These are phyloP conservation scores for Oreochromis aureus DNA, from an alignment of 2,113 vertebrate species.

Conservation along the genomic window DNA sequence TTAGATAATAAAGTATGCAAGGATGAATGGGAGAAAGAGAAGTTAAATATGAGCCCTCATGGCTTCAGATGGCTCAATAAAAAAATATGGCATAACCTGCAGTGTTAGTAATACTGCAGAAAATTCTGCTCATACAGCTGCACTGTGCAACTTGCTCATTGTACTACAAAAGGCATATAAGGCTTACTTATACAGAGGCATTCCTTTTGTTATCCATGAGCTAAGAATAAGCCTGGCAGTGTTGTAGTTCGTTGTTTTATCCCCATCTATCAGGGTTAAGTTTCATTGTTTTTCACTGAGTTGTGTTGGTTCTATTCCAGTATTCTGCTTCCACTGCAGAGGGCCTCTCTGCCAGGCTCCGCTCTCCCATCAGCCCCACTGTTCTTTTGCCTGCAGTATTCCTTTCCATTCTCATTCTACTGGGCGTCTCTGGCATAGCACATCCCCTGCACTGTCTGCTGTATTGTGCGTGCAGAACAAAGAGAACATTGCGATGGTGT, in stretches of 20 bases:
- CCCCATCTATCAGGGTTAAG: conserved; percentile 46
- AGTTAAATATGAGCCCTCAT: background rate
- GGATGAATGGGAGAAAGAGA: conserved; percentile 11
- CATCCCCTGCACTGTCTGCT: conserved; percentile 22
- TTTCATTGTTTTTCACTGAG: conserved; percentile 44
- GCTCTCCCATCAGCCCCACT: conserved; percentile 37
- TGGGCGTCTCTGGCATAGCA: conserved; percentile 21
- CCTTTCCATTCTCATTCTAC: conserved; percentile 51
- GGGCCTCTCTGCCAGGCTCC: conserved; percentile 37
- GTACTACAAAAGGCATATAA: conserved; percentile 31
- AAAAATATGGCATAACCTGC: background rate
- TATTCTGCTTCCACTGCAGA: conserved; percentile 42
- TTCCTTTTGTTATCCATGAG: conserved; percentile 15
- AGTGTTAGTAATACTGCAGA: conserved; percentile 16
- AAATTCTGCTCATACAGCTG: background rate
- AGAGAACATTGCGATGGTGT: background rate
- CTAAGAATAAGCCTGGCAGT: conserved; percentile 15
- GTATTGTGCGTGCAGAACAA: conserved; percentile 7
- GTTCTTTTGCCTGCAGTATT: conserved; percentile 50
- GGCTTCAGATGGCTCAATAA: conserved; percentile 23
- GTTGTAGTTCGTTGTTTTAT: conserved; percentile 46
- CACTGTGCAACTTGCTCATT: conserved; percentile 25
- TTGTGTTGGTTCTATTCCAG: conserved; percentile 40
- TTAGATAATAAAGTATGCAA: conserved; percentile 26
- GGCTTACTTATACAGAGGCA: conserved; percentile 15